Evolutionary conservation across 2,888 invertebrate genomes (phyloP).

Genomic region (Colletes collaris): DNA sequence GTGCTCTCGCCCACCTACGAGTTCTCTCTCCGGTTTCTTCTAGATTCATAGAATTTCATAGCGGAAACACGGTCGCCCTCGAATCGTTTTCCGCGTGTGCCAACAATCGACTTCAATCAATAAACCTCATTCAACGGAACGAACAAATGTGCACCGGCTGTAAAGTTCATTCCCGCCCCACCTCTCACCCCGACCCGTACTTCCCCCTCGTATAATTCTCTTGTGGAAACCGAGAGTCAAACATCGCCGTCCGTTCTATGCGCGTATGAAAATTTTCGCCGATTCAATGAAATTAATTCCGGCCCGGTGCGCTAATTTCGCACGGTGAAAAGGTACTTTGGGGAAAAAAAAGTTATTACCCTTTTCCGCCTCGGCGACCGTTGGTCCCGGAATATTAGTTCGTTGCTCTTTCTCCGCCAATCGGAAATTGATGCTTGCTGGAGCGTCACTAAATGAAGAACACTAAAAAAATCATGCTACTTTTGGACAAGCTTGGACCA

Average conservation of each 20-base stretch:
- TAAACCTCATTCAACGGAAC: slow-evolving; percentile 52
- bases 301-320: slow-evolving; percentile 34
- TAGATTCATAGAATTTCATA: slow-evolving; percentile 54
- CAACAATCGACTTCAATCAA: slow-evolving; percentile 56
- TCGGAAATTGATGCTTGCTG: neutral
- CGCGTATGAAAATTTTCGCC: slow-evolving; percentile 51
- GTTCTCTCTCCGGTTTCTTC: slow-evolving; percentile 37
- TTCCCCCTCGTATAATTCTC: slow-evolving; percentile 32
- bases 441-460: too few species aligned
- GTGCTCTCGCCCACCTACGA: slow-evolving; percentile 1
- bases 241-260: slow-evolving; percentile 30
- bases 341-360: slow-evolving; percentile 40
- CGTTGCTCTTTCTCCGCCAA: neutral
- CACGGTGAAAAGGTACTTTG: slow-evolving; percentile 32
- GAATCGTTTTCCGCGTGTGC: slow-evolving; percentile 37
- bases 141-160: slow-evolving; percentile 57
- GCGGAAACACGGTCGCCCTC: slow-evolving; percentile 20
- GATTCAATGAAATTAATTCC: slow-evolving; percentile 54
- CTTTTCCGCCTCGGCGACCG: neutral
- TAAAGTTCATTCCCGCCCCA: slow-evolving; percentile 51
- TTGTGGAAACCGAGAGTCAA: slow-evolving; percentile 50
- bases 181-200: neutral
- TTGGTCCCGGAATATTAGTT: neutral
- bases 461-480: too few species aligned
- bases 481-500: too few species aligned